Conservation (phyloP, 37 sponge, comb jelly and placozoan genomes). For the Chondrilla cf. caribensis region DNA sequence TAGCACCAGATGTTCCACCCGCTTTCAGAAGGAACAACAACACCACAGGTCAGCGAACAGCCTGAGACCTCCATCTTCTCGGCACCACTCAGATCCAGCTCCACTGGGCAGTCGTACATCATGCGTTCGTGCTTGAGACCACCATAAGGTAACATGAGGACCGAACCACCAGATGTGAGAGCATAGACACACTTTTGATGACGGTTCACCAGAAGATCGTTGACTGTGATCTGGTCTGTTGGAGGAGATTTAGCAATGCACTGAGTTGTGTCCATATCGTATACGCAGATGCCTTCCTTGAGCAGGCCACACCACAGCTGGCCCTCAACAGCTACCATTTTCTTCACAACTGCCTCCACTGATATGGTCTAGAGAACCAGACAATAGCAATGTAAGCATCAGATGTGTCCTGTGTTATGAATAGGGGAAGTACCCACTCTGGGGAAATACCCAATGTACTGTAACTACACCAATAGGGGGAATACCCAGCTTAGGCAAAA, state of each 20-base stretch:
- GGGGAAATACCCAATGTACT: neutral
- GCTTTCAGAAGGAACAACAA: neutral
- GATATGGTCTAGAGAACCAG: no score
- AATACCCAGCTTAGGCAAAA: no score
- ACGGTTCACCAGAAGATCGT: neutral
- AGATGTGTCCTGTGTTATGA: no score
- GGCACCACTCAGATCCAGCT: no score
- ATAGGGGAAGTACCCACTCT: neutral
- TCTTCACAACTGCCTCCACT: neutral
- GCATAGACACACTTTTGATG: no score
- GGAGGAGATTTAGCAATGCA: neutral
- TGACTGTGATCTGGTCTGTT: neutral
- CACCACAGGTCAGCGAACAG: neutral
- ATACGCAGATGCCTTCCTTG: neutral
- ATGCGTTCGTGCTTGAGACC: neutral
- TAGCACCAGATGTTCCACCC: neutral
- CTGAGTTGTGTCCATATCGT: neutral
- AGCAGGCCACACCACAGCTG: constrained; percentile 14
- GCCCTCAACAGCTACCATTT: neutral
- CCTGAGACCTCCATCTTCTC: no score
- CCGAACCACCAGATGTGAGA: neutral
- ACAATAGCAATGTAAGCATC: no score
- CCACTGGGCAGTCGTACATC: neutral
- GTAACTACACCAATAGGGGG: neutral
- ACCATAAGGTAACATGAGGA: neutral